Conservation (phyloP, 2,888 invertebrate species). For the Lydus trimaculatus region DNA sequence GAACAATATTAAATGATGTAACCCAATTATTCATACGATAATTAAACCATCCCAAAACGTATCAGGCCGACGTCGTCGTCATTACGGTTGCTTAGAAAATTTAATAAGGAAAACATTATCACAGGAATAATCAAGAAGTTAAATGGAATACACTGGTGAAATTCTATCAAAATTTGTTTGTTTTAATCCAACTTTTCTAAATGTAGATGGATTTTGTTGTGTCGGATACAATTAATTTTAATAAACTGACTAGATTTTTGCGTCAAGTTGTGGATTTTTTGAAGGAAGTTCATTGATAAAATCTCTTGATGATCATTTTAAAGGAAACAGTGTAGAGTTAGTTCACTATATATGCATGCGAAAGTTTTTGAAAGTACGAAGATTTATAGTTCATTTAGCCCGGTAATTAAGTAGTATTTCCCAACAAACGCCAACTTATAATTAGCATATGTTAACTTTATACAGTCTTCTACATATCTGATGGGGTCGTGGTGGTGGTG, state of each 20-base stretch:
- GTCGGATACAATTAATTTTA: slow-evolving; percentile 9
- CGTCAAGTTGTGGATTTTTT: neutral
- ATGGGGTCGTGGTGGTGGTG: slow-evolving; percentile 39
- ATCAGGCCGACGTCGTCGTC: slow-evolving; percentile 46
- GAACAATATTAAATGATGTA: slow-evolving; percentile 51
- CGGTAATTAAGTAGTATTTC: slow-evolving; percentile 57
- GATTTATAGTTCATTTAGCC: slow-evolving; percentile 55
- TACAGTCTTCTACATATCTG: slow-evolving; percentile 51
- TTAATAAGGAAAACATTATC: slow-evolving; percentile 54
- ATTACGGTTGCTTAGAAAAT: slow-evolving; percentile 52
- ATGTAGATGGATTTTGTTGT: neutral
- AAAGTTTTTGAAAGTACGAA: slow-evolving; percentile 46
- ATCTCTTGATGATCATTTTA: slow-evolving; percentile 16
- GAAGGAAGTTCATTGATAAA: neutral
- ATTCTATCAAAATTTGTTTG: slow-evolving; percentile 1
- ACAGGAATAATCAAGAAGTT: slow-evolving; percentile 44
- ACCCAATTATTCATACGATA: slow-evolving; percentile 53
- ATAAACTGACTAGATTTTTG: neutral
- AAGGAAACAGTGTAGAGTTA: slow-evolving; percentile 4
- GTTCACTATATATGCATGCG: slow-evolving; percentile 24
- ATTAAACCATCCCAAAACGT: slow-evolving; percentile 50
- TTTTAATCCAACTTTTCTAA: neutral
- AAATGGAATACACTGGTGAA: slow-evolving; percentile 25
- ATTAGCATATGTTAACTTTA: slow-evolving; percentile 62
- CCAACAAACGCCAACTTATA: slow-evolving; percentile 59